A percentile compares a stretch with the other conserved stretches of the same genome.
phyloP scores from a whole-genome alignment of 2,797 vertebrate genomes.

The Iguana delicatissima region DNA sequence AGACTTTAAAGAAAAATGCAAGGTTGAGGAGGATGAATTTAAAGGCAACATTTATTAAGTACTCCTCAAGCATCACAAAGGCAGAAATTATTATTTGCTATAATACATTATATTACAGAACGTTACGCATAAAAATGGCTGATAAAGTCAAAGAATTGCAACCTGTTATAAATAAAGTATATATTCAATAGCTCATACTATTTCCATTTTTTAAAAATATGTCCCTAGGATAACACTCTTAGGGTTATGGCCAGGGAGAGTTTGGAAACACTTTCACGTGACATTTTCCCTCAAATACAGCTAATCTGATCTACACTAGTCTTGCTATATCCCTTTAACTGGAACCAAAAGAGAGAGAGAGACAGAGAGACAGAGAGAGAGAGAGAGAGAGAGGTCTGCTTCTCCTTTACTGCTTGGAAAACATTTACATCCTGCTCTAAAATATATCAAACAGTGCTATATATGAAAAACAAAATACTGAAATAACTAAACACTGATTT shows the following conservation, averaged over 20 bases:
- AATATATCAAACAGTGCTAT: conserved; percentile 51
- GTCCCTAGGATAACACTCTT: not conserved
- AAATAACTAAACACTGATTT: conserved; percentile 9
- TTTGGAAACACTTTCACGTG: conserved; percentile 45
- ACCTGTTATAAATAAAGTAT: conserved; percentile 72
- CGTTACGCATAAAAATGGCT: conserved; percentile 70
- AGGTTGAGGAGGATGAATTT: conserved; percentile 73
- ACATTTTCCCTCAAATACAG: conserved; percentile 34
- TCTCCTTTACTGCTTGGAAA: conserved; percentile 52
- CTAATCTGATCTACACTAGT: conserved; percentile 39
- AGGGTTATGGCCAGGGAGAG: not conserved
- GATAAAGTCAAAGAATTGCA: conserved; percentile 65
- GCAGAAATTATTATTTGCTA: conserved; percentile 79
- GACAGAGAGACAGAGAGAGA: too few relatives aligned
- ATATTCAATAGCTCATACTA: conserved; percentile 33
- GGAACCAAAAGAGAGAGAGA: not conserved
- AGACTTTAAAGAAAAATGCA: conserved; percentile 72
- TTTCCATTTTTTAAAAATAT: conserved; percentile 46
- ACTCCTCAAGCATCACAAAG: conserved; percentile 78
- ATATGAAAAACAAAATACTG: conserved; percentile 21
- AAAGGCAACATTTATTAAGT: conserved; percentile 83
- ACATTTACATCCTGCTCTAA: conserved; percentile 73
- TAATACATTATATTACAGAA: conserved; percentile 86
- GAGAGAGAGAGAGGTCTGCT: not conserved
- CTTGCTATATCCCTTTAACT: conserved; percentile 28